A percentile compares a stretch with the other conserved stretches of the same genome.
These are phyloP conservation scores for Unio pictorum DNA, from an alignment of 2,888 invertebrate species.

Conservation along the genomic window DNA sequence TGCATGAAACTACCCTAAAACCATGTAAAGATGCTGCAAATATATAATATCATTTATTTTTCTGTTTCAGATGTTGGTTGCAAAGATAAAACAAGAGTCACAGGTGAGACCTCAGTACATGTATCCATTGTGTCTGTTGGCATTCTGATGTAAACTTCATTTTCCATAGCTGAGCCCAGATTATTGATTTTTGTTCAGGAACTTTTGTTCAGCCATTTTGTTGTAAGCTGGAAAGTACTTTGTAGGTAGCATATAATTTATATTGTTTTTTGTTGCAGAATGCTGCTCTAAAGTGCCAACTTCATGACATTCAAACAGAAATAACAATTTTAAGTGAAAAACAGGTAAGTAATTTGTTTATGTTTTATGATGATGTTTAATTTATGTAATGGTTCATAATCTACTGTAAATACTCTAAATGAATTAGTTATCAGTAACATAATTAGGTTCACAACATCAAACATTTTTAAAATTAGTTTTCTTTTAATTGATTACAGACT, in stretches of 20 bases:
- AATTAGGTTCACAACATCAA: not conserved
- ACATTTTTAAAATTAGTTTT: too few species aligned
- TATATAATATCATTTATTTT: slow-evolving; percentile 4
- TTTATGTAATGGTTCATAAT: not conserved
- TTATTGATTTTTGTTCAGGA: slow-evolving; percentile 61
- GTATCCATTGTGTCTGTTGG: not conserved
- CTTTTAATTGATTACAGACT: too few species aligned
- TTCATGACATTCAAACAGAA: slow-evolving; percentile 62
- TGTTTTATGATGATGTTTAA: not conserved
- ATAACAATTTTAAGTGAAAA: slow-evolving; percentile 63
- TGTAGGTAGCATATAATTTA: slow-evolving; percentile 3
- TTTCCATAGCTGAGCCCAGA: slow-evolving; percentile 14
- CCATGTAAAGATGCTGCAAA: not conserved
- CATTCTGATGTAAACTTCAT: not conserved
- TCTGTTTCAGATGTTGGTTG: slow-evolving; percentile 60
- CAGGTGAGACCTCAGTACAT: slow-evolving; percentile 48
- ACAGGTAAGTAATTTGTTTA: slow-evolving; percentile 50
- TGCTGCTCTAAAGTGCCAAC: slow-evolving; percentile 49
- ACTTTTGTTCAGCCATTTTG: slow-evolving; percentile 47
- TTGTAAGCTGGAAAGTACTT: slow-evolving; percentile 2
- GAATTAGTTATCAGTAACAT: not conserved
- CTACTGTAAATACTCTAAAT: not conserved
- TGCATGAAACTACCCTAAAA: slow-evolving; percentile 3
- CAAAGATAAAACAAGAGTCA: slow-evolving; percentile 61
- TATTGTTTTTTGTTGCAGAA: slow-evolving; percentile 51